Evolutionary conservation across 2,888 invertebrate species (phyloP).

Genomic region (Aphodius granarius): DNA sequence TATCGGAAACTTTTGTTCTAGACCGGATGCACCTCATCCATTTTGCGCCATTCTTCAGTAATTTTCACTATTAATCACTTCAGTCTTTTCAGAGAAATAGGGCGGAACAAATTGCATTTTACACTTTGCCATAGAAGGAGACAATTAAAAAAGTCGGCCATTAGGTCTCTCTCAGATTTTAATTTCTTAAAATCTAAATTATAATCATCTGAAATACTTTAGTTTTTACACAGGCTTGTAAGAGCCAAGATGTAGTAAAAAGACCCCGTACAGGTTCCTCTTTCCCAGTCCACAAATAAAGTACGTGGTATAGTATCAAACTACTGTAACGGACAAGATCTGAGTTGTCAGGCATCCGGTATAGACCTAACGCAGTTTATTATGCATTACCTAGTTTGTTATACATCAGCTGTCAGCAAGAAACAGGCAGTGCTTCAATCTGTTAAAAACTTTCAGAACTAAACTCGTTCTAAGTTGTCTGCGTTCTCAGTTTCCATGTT

Average conservation of each 20-base stretch:
- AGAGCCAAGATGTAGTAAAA: too few species aligned
- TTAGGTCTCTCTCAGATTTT: background rate
- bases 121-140: background rate
- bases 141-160: background rate
- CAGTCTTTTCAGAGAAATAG: background rate
- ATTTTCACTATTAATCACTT: background rate
- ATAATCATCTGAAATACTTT: too few species aligned
- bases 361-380: background rate
- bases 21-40: background rate
- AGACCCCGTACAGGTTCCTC: too few species aligned
- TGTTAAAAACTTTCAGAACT: background rate
- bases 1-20: background rate
- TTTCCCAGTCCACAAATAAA: background rate
- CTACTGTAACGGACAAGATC: background rate
- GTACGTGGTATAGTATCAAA: background rate
- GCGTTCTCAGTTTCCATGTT: background rate
- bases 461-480: background rate
- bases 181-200: background rate
- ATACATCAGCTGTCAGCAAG: background rate
- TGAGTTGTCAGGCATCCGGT: background rate
- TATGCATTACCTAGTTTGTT: background rate
- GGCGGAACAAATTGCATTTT: background rate
- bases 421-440: background rate
- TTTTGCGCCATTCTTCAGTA: background rate
- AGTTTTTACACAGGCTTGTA: too few species aligned